These are phyloP conservation scores for Watsonalla cultraria DNA, from an alignment of 2,888 invertebrate species.

Conservation along the genomic window DNA sequence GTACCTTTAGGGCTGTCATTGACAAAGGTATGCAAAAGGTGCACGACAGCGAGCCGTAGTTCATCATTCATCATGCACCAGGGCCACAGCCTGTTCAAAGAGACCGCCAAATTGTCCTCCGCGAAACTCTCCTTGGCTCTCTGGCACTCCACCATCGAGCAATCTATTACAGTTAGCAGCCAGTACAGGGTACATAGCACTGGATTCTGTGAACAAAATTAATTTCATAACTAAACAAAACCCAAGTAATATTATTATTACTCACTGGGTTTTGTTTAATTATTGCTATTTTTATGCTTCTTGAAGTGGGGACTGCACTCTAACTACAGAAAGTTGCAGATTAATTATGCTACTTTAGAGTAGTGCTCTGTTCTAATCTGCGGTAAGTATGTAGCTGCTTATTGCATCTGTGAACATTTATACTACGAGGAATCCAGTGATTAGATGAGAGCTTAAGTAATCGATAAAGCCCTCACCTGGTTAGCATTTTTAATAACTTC, in stretches of 20 bases:
- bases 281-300: too few species aligned
- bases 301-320: too few species aligned
- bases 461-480: conserved; percentile 31
- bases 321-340: too few species aligned
- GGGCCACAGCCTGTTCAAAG: conserved; percentile 82
- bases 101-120: conserved; percentile 74
- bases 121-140: conserved; percentile 77
- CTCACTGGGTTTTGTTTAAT: too few species aligned
- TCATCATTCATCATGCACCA: conserved; percentile 81
- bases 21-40: conserved; percentile 81
- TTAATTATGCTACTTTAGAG: too few species aligned
- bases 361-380: too few species aligned
- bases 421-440: too few species aligned
- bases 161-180: conserved; percentile 77
- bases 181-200: conserved; percentile 77
- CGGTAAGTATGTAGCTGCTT: too few species aligned
- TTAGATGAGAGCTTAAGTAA: too few species aligned
- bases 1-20: conserved; percentile 81
- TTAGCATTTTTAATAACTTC: conserved; percentile 55
- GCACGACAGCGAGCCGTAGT: conserved; percentile 73
- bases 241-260: too few species aligned
- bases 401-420: too few species aligned
- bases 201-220: conserved; percentile 54
- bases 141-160: conserved; percentile 76
- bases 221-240: too few species aligned